Evolutionary conservation across 2,113 vertebrate species (phyloP).

Genomic region (Paratilapia polleni): DNA sequence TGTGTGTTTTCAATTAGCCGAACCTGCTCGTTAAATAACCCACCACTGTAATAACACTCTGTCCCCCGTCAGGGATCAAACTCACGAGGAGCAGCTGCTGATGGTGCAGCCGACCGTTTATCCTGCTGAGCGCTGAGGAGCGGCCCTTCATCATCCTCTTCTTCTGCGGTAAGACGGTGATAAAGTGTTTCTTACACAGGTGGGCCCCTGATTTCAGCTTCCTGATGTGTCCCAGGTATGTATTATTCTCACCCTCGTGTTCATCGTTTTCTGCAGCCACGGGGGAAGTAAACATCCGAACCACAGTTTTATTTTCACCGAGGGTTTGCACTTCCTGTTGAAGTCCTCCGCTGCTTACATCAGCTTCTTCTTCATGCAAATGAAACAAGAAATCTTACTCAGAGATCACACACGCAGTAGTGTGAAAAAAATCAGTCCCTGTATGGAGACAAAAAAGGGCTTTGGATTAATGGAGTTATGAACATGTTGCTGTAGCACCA

Average conservation of each 20-base stretch:
- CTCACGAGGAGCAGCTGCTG: slow-evolving; percentile 2
- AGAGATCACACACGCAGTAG: background rate
- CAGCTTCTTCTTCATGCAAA: background rate
- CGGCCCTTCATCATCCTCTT: slow-evolving; percentile 8
- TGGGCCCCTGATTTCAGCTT: background rate
- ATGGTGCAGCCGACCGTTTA: slow-evolving; percentile 14
- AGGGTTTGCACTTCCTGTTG: background rate
- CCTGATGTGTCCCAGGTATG: background rate
- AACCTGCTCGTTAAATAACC: slow-evolving; percentile 4
- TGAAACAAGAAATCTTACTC: background rate
- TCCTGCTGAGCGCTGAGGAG: slow-evolving; percentile 3
- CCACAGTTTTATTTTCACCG: background rate
- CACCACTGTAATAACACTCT: background rate
- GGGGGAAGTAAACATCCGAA: background rate
- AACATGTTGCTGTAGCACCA: background rate
- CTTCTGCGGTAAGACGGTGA: slow-evolving; percentile 7
- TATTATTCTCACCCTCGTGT: background rate
- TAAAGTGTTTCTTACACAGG: background rate
- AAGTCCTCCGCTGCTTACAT: background rate
- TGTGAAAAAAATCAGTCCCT: background rate
- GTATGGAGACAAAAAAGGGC: background rate
- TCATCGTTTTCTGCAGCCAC: background rate
- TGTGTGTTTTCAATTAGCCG: slow-evolving; percentile 13
- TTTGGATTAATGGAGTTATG: no score
- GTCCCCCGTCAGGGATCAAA: slow-evolving; percentile 23